Evolutionary conservation across 2,797 vertebrate species (phyloP), one percentile per base, ranked within the genome.

Genomic region (Lithobates sylvaticus): DNA sequence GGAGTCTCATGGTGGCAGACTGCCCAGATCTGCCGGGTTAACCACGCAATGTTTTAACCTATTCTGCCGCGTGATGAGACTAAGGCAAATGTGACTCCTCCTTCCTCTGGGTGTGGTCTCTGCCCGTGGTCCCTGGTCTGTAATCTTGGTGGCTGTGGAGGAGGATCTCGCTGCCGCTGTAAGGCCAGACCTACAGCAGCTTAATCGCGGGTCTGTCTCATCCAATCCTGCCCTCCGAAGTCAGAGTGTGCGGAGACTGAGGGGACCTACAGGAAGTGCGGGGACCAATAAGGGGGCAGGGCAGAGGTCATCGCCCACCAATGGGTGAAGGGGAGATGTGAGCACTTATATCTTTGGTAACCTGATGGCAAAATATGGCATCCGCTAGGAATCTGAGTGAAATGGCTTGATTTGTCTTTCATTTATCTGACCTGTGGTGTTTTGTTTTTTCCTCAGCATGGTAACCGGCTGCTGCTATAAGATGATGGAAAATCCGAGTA

Each of bases 381-480:
- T 58, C 23, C 10, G 0, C 12, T 71, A 39, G 58, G 3, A 34
- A 8, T 21, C 0, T 15, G 3, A 12, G 2, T 34, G 0, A 21
- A 21, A 7, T 15, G 26, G 36, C 27, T 67, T 44, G 50, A 5
- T 2, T 2, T 70, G 21, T n/a, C 8, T 47, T 26, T 27, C 5
- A 72, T 23, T 1, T 10, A 0, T 44, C 3, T 72, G 67, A 7
- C 65, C 26, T 47, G 0, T 0, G 0, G 16, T 16, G 8, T 12
- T 64, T 15, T 73, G 15, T 76, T 68, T 89, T 89, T 34, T 36
- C 34, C 34, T 7, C 78, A 99, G 98, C 90, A 95, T 97, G 93
- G 93, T 99, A 87, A 97, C 95, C 0, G 97, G 96, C 87, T 98
- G 95, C 89, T 97, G 97, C 90, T 99, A 98, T 91, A 98, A 96